Percentiles rank a stretch among this genome's conserved stretches.
These are phyloP conservation scores for Leptinotarsa juncta DNA, from an alignment of 2,888 invertebrate species.

Conservation along the genomic window DNA sequence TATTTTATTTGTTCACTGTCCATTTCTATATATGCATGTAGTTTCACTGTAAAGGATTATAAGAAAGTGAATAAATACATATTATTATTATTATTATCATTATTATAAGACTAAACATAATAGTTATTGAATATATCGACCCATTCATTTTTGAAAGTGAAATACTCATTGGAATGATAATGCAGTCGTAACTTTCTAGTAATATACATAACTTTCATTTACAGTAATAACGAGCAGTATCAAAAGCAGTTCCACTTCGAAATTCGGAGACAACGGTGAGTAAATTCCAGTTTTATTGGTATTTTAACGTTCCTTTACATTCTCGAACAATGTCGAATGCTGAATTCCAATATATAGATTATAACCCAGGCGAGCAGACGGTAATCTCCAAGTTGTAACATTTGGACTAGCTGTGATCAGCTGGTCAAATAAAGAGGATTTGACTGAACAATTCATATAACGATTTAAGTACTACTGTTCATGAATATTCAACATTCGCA, in stretches of 20 bases:
- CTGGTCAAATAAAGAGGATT: background rate
- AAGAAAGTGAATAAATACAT: too few relatives aligned
- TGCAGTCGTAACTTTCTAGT: background rate
- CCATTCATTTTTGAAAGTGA: too few relatives aligned
- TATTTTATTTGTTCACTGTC: too few relatives aligned
- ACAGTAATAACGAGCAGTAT: slow-evolving; percentile 53
- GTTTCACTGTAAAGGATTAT: too few relatives aligned
- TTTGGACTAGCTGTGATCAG: background rate
- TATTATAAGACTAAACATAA: too few relatives aligned
- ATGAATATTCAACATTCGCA: too few relatives aligned
- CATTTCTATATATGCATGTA: too few relatives aligned
- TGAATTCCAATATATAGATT: background rate
- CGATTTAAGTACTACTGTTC: too few relatives aligned
- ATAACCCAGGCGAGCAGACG: background rate
- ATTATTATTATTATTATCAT: too few relatives aligned
- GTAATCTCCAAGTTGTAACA: background rate
- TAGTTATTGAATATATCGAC: too few relatives aligned
- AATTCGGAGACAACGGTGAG: slow-evolving; percentile 48
- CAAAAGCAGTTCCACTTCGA: slow-evolving; percentile 42
- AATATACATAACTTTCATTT: slow-evolving; percentile 25
- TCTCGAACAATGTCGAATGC: background rate
- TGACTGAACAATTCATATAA: background rate
- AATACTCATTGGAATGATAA: too few relatives aligned
- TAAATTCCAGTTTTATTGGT: slow-evolving; percentile 24
- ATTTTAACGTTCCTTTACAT: slow-evolving; percentile 3